Evolutionary conservation across 2,888 invertebrate species (phyloP).

Genomic region (Rugalucina vietnamica): DNA sequence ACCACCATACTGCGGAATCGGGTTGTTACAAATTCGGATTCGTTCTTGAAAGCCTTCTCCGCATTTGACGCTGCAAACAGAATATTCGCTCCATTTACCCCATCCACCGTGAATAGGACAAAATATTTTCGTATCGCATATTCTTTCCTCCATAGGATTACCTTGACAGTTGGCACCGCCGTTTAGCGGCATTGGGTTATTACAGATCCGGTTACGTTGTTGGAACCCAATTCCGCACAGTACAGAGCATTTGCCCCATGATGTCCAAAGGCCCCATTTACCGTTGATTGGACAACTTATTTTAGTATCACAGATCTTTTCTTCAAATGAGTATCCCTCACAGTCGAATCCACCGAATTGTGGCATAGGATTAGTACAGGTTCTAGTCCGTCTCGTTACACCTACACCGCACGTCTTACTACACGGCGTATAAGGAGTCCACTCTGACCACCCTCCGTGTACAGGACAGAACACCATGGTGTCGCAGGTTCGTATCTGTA

Average conservation of each 20-base stretch:
- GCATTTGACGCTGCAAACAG: slow-evolving; percentile 45
- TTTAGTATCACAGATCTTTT: slow-evolving; percentile 39
- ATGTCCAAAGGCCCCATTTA: slow-evolving; percentile 45
- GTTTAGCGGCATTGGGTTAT: slow-evolving; percentile 51
- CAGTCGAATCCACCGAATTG: slow-evolving; percentile 48
- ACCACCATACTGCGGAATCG: slow-evolving; percentile 54
- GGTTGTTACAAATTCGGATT: slow-evolving; percentile 38
- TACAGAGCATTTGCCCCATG: slow-evolving; percentile 46
- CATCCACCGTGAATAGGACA: slow-evolving; percentile 53
- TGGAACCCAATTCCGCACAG: slow-evolving; percentile 43
- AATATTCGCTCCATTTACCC: slow-evolving; percentile 43
- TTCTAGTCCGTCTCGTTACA: slow-evolving; percentile 12
- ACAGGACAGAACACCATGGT: slow-evolving; percentile 44
- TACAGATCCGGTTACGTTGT: slow-evolving; percentile 34
- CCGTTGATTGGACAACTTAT: slow-evolving; percentile 51
- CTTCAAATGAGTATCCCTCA: slow-evolving; percentile 33
- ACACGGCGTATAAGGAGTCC: slow-evolving; percentile 46
- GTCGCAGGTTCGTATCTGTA: slow-evolving; percentile 39
- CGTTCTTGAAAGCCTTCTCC: slow-evolving; percentile 36
- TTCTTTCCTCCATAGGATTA: not conserved
- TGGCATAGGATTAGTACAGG: slow-evolving; percentile 45
- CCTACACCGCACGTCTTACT: slow-evolving; percentile 52
- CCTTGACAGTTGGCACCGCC: slow-evolving; percentile 49
- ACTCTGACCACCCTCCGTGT: slow-evolving; percentile 52
- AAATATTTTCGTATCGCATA: slow-evolving; percentile 40